Base-by-base conservation (phyloP, 2,888 invertebrate species). In the Balanococcus diminutus region DNA sequence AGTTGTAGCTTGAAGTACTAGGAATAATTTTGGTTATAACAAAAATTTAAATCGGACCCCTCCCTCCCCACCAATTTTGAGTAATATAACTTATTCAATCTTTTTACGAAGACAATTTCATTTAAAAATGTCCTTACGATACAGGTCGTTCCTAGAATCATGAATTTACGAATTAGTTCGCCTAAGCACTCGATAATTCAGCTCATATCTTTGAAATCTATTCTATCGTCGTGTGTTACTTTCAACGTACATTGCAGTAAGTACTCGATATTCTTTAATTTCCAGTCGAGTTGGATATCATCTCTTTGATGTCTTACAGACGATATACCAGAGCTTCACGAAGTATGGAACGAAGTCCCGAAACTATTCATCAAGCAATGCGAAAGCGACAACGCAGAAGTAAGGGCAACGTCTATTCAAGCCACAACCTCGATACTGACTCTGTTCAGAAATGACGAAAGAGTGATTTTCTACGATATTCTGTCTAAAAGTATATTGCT, bases 141-240 rank as follows among this genome's bases (percentile, higher is more conserved):
- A 67, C 28, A 84, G 84, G 42, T 84, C 9, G 14, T 84, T 28
- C 84, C 84, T 3, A 84, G 39, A 84, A 22, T 84, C 16, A 4
- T 84, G 8, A 19, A 22, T 16, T 0, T 72, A 5, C 16, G 36
- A 1, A 8, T 25, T 6, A 28, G 8, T 25, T 39, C 36, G 4
- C 25, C 51, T 67, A 36, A 61, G 4, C 56, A 84, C 0, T 32
- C 31, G 6, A 39, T 42, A 6, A 14, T 36, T 19, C 22, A 67
- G 9, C 39, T 84, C 28, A 67, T 32, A 16, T 61, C 67, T 19
- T 39, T 84, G 28, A 72, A 72, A 72, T 19, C 36, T 2, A 25
- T 84, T 14, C 16, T 84, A 16, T 28, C 72, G 0, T 39, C 84
- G 6, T 84, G 84, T 39, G n/a, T 72, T 22, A 25, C 42, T 36